phyloP scores from a whole-genome alignment of 2,888 invertebrate species.

The Drosophila affinis region DNA sequence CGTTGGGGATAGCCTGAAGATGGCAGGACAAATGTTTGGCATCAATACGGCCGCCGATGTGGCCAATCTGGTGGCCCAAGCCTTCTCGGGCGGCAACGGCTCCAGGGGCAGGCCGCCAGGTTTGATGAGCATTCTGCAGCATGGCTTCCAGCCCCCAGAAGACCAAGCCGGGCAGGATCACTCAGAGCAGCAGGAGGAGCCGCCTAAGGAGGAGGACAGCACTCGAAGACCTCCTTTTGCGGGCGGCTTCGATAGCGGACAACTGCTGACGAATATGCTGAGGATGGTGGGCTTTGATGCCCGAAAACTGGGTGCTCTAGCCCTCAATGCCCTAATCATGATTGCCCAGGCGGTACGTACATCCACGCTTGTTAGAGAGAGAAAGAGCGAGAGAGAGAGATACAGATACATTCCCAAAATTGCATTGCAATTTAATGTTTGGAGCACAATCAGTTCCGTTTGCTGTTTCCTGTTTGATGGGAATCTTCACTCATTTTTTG shows the following conservation, averaged over 20 bases:
- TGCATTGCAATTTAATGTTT: not conserved
- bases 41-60: constrained; percentile 86
- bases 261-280: constrained; percentile 85
- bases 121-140: constrained; percentile 68
- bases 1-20: constrained; percentile 80
- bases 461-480: not conserved
- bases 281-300: constrained; percentile 90
- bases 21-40: constrained; percentile 83
- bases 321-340: constrained; percentile 92
- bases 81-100: constrained; percentile 82
- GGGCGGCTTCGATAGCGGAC: constrained; percentile 55
- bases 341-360: constrained; percentile 91
- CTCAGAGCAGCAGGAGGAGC: constrained; percentile 53
- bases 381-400: not conserved
- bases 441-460: not conserved
- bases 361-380: constrained; percentile 52
- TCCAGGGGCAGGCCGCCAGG: constrained; percentile 53
- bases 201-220: constrained; percentile 41
- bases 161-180: constrained; percentile 37
- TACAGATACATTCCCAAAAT: not conserved
- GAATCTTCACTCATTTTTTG: no score
- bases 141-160: constrained; percentile 48
- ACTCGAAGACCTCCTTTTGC: constrained; percentile 19
- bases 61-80: constrained; percentile 86
- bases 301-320: constrained; percentile 91